Base-by-base conservation (phyloP, 1,140 invertebrate species). In the Leptonema lineaticorne region DNA sequence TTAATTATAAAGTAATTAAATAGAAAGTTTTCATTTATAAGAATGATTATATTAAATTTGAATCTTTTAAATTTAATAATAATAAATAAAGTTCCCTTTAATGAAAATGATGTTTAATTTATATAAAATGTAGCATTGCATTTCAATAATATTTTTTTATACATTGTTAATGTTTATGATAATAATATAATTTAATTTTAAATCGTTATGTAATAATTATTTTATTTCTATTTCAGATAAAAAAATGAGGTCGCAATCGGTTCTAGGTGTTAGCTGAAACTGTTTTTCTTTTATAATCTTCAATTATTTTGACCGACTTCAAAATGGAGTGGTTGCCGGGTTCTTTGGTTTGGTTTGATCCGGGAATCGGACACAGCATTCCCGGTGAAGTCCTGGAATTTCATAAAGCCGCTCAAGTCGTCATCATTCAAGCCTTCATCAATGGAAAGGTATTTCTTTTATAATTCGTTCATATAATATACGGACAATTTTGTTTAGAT, bases 331-430 rank as follows among this genome's bases (percentile, higher is more conserved):
- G 87, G 87, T 77, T 79, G 70, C 82, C 86, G 74, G 93, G 92
- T 53, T 92, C 95, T 77, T 85, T 94, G 78, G 92, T 96, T 73
- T 96, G 94, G 93, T 96, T 95, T 83, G 93, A 95, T 83, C 92
- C 93, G 30, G 90, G 92, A 14, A 86, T 94, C 73, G 92, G 93
- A 28, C 89, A 95, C 82, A 90, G 92, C 73, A 85, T 95, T 74
- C 93, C 94, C 45, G 94, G 94, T 62, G 91, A 94, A 79, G 90
- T 96, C 63, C 81, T 93, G 70, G 93, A 95, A 78, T 92, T 90
- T 70, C 93, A 95, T 79, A 87, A 89, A 73, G 91, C 92, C 48
- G 93, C 92, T 29, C 91, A 94, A 78, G 92, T 95, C 41, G 86
- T 95, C 74, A 92, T 92, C 28, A 91, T 94, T 9, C 92, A 93